A percentile compares a stretch with the other conserved stretches of the same genome.
Conservation (phyloP, 2,888 invertebrate species). For the Heteromurus nitidus region DNA sequence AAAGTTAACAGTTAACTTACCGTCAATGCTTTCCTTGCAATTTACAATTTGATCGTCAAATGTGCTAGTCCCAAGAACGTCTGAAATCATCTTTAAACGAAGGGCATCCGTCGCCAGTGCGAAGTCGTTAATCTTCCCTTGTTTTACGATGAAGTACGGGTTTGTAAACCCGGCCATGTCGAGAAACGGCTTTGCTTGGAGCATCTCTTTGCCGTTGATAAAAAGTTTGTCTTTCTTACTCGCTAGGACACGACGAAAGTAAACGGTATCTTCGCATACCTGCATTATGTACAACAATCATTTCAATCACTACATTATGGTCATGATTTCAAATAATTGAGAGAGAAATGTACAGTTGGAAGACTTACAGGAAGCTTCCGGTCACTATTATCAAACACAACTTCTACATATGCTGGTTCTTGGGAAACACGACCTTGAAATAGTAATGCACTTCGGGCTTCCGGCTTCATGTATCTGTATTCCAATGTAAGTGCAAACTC, state of each 20-base stretch:
- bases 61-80: constrained; percentile 57
- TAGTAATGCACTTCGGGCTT: constrained; percentile 39
- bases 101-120: constrained; percentile 52
- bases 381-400: constrained; percentile 67
- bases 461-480: constrained; percentile 31
- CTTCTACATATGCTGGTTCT: constrained; percentile 64
- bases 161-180: constrained; percentile 67
- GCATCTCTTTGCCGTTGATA: constrained; percentile 61
- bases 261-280: constrained; percentile 55
- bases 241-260: constrained; percentile 55
- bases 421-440: constrained; percentile 27
- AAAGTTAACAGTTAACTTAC: constrained; percentile 11
- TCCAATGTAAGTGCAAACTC: constrained; percentile 66
- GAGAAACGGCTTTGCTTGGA: constrained; percentile 59
- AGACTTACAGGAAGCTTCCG: constrained; percentile 60
- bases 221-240: constrained; percentile 60
- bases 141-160: constrained; percentile 69
- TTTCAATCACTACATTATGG: neutral
- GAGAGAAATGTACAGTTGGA: neutral
- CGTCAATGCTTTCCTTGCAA: constrained; percentile 7
- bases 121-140: constrained; percentile 66
- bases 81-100: constrained; percentile 61
- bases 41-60: constrained; percentile 53
- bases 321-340: neutral
- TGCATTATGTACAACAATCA: constrained; percentile 2